Conservation (phyloP, 1,140 invertebrate genomes). For the Formica exsecta region DNA sequence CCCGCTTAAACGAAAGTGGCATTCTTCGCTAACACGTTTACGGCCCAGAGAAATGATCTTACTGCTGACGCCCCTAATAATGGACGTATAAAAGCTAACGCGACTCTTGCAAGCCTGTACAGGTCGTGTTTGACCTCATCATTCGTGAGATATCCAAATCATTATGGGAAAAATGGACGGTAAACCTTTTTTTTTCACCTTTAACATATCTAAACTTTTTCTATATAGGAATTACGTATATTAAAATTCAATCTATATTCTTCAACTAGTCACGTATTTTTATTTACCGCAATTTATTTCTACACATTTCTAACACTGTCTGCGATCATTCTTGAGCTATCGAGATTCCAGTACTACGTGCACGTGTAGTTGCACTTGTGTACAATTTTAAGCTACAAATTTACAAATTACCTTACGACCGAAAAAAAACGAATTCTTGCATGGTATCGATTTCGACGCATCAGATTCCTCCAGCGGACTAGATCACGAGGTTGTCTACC, state of each 20-base stretch:
- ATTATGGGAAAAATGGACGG: slow-evolving; percentile 22
- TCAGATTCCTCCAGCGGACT: slow-evolving; percentile 38
- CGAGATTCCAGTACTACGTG: neutral
- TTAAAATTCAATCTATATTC: neutral
- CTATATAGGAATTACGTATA: neutral
- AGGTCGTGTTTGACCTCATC: slow-evolving; percentile 46
- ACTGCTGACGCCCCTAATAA: slow-evolving; percentile 62
- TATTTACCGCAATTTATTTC: neutral
- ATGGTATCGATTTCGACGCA: slow-evolving; percentile 58
- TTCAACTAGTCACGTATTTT: neutral
- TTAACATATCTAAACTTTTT: neutral
- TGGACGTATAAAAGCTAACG: slow-evolving; percentile 64
- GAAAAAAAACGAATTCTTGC: slow-evolving; percentile 19
- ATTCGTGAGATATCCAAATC: slow-evolving; percentile 50
- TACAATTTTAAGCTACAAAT: neutral
- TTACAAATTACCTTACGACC: slow-evolving; percentile 24
- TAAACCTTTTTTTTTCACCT: neutral
- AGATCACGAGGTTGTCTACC: slow-evolving; percentile 64
- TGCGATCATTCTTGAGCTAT: neutral
- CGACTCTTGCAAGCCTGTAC: slow-evolving; percentile 47
- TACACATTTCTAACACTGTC: neutral
- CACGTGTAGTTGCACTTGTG: neutral
- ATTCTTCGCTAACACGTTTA: slow-evolving; percentile 65
- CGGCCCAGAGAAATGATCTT: slow-evolving; percentile 59
- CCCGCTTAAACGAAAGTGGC: slow-evolving; percentile 61